These are phyloP conservation scores for Prosopocoilus inquinatus DNA, from an alignment of 2,888 invertebrate genomes.

Conservation along the genomic window DNA sequence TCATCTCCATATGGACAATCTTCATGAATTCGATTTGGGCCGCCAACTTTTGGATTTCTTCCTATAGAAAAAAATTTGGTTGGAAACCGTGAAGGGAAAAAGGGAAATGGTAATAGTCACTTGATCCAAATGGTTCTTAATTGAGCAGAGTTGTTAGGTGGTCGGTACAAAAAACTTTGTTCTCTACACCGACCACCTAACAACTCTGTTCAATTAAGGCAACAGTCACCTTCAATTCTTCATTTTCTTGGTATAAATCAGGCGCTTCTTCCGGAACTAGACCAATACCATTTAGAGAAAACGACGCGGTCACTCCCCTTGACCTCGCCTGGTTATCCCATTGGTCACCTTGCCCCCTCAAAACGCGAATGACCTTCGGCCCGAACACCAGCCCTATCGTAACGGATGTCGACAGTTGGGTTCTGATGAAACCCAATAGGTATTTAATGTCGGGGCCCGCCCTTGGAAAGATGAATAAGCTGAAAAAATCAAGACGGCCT, in stretches of 20 bases:
- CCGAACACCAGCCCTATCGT: conserved; percentile 81
- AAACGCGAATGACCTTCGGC: conserved; percentile 79
- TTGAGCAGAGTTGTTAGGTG: too few relatives aligned
- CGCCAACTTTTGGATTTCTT: conserved; percentile 87
- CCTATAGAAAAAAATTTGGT: conserved; percentile 54
- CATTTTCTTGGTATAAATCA: conserved; percentile 86
- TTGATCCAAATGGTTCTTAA: too few relatives aligned
- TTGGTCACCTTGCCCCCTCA: conserved; percentile 84
- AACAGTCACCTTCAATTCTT: conserved; percentile 74
- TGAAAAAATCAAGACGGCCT: conserved; percentile 48
- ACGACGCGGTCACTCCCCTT: conserved; percentile 80
- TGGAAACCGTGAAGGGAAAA: too few relatives aligned
- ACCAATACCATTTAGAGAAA: conserved; percentile 83
- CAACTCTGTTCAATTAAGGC: not conserved
- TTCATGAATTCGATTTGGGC: conserved; percentile 93
- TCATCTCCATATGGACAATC: conserved; percentile 91
- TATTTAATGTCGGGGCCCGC: conserved; percentile 93
- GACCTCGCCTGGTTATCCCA: conserved; percentile 85
- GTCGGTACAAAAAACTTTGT: too few relatives aligned
- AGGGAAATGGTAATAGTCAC: not conserved
- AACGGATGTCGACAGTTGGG: conserved; percentile 88
- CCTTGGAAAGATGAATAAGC: conserved; percentile 79
- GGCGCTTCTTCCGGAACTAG: conserved; percentile 81
- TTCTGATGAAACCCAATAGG: conserved; percentile 85
- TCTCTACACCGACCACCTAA: too few relatives aligned